A percentile compares a stretch with the other conserved stretches of the same genome.
Conservation (phyloP, 2,797 vertebrate genomes). For the Esox masquinongy region DNA sequence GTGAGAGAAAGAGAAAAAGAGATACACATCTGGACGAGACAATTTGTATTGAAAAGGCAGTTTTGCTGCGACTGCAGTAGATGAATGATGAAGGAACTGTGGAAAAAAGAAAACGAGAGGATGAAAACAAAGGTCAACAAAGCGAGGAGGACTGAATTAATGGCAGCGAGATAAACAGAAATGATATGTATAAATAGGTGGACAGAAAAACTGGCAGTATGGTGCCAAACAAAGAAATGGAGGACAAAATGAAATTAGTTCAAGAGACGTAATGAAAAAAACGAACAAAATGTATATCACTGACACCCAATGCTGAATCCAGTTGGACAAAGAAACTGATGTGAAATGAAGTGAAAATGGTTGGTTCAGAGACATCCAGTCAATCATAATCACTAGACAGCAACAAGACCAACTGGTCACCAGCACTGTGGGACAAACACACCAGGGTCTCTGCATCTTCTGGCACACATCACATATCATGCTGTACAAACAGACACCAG, state of each 20-base stretch:
- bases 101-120: constrained; percentile 5
- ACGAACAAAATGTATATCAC: not conserved
- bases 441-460: not conserved
- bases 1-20: not conserved
- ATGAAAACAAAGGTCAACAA: not conserved
- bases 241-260: not conserved
- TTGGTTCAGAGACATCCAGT: too few species aligned
- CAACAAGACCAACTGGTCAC: not conserved
- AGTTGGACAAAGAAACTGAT: not conserved
- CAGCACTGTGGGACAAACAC: not conserved
- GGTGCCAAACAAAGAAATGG: not conserved
- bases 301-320: not conserved
- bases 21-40: not conserved
- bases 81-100: not conserved
- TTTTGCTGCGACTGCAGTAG: not conserved
- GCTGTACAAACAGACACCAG: constrained; percentile 2
- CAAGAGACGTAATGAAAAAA: not conserved
- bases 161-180: not conserved
- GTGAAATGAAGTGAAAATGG: not conserved
- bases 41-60: not conserved
- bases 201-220: not conserved
- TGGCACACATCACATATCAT: not conserved
- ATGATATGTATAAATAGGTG: not conserved
- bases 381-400: not conserved
- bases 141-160: not conserved